Conservation (phyloP, 2,113 vertebrate species). For the Nansenia antarctica region DNA sequence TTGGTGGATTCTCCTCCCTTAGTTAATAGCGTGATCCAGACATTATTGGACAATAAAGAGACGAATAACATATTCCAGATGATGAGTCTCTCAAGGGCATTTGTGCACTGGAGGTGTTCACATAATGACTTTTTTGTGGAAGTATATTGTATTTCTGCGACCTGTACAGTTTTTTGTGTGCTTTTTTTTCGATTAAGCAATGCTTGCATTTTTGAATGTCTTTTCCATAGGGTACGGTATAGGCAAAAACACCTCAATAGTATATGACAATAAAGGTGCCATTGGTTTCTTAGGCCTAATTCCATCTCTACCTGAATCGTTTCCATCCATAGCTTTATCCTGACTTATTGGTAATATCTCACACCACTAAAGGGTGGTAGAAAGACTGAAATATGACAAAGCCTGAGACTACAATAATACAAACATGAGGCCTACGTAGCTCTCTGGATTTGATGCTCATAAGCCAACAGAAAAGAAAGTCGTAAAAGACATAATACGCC, state of each 20-base stretch:
- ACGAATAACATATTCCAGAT: constrained; percentile 50
- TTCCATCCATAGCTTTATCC: constrained; percentile 7
- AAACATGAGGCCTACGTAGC: constrained; percentile 49
- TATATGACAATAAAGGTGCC: not conserved
- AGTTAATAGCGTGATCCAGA: constrained; percentile 51
- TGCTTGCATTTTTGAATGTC: not conserved
- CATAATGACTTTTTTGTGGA: constrained; percentile 17
- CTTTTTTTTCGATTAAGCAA: not conserved
- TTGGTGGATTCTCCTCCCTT: constrained; percentile 18
- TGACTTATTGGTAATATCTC: constrained; percentile 36
- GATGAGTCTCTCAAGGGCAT: constrained; percentile 53
- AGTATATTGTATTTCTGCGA: constrained; percentile 3
- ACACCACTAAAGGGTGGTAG: constrained; percentile 6
- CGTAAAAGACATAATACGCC: constrained; percentile 65
- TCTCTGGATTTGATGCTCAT: constrained; percentile 48
- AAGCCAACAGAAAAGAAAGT: constrained; percentile 55
- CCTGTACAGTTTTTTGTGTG: not conserved
- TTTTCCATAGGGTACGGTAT: not conserved
- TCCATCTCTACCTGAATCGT: not conserved
- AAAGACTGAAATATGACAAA: constrained; percentile 46
- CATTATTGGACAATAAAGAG: constrained; percentile 56
- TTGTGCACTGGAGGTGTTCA: constrained; percentile 22
- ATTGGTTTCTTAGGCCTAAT: not conserved
- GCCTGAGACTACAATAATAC: constrained; percentile 55
- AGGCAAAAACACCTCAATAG: not conserved